These are phyloP conservation scores for Caenorhabditis sulstoni DNA, from an alignment of 2,888 invertebrate genomes.

Conservation along the genomic window DNA sequence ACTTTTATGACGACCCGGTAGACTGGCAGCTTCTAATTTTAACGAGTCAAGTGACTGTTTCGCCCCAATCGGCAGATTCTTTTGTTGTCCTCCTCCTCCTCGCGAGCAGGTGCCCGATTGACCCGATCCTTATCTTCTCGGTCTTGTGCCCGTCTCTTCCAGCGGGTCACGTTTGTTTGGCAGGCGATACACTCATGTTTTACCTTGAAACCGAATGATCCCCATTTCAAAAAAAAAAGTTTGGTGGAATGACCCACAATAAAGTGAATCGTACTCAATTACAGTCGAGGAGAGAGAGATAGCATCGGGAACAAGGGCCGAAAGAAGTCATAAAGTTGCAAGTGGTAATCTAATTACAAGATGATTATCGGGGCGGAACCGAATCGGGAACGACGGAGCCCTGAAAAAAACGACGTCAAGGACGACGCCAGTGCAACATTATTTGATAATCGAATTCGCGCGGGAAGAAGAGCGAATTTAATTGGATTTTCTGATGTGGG, in stretches of 20 bases:
- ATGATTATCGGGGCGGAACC: slow-evolving; percentile 44
- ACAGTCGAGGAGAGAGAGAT: slow-evolving; percentile 19
- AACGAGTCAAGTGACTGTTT: slow-evolving; percentile 42
- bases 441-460: slow-evolving; percentile 49
- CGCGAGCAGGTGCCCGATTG: slow-evolving; percentile 31
- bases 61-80: not conserved
- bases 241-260: slow-evolving; percentile 40
- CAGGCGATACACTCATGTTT: slow-evolving; percentile 14
- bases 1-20: slow-evolving; percentile 42
- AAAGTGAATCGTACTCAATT: slow-evolving; percentile 11
- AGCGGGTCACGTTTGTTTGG: slow-evolving; percentile 33
- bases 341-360: slow-evolving; percentile 41
- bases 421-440: slow-evolving; percentile 49
- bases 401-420: slow-evolving; percentile 33
- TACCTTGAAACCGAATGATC: slow-evolving; percentile 33
- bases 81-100: slow-evolving; percentile 24
- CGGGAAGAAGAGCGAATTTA: slow-evolving; percentile 12
- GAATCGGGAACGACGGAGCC: slow-evolving; percentile 25
- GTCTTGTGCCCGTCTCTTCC: slow-evolving; percentile 29
- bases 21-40: slow-evolving; percentile 55
- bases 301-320: not conserved
- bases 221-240: slow-evolving; percentile 10
- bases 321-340: slow-evolving; percentile 40
- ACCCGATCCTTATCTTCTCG: slow-evolving; percentile 47
- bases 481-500: slow-evolving; percentile 50